Evolutionary conservation across 2,888 invertebrate genomes (phyloP).

Genomic region (Rhorus exstirpatorius): DNA sequence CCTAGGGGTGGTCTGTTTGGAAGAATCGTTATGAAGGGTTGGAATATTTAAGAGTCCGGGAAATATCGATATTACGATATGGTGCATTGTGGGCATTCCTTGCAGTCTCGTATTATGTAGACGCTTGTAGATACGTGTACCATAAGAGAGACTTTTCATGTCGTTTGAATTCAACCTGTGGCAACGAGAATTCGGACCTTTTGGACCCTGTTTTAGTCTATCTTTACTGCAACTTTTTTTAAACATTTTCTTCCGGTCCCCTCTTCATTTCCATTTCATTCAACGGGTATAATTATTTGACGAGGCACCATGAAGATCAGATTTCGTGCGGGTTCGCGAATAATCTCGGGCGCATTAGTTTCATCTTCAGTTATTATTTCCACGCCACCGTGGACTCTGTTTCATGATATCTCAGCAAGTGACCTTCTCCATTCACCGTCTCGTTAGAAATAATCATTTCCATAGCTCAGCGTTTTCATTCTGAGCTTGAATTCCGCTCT

Average conservation of each 20-base stretch:
- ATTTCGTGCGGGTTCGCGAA: constrained; percentile 22
- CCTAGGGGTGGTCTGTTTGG: constrained; percentile 53
- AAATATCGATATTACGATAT: constrained; percentile 36
- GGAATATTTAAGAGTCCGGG: constrained; percentile 59
- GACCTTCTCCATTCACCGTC: constrained; percentile 13
- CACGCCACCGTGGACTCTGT: constrained; percentile 1
- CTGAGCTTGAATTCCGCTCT: constrained; percentile 52
- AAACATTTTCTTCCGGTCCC: constrained; percentile 5
- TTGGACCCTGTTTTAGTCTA: constrained; percentile 14
- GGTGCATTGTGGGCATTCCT: constrained; percentile 14
- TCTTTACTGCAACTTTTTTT: neutral
- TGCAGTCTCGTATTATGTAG: constrained; percentile 32
- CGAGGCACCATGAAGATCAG: constrained; percentile 13
- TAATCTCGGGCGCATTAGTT: constrained; percentile 4
- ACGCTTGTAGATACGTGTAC: constrained; percentile 28
- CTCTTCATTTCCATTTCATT: constrained; percentile 40
- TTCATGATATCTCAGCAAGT: constrained; percentile 23
- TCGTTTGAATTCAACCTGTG: constrained; percentile 43
- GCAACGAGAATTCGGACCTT: constrained; percentile 37
- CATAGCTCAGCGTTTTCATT: constrained; percentile 49
- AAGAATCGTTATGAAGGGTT: constrained; percentile 44
- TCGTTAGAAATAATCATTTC: constrained; percentile 52
- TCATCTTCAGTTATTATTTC: constrained; percentile 32
- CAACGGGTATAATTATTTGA: constrained; percentile 53
- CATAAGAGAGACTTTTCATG: constrained; percentile 36